Evolutionary conservation across 2,888 invertebrate species (phyloP), one percentile per base, ranked within the genome.

Genomic region (Osmoderma eremita): DNA sequence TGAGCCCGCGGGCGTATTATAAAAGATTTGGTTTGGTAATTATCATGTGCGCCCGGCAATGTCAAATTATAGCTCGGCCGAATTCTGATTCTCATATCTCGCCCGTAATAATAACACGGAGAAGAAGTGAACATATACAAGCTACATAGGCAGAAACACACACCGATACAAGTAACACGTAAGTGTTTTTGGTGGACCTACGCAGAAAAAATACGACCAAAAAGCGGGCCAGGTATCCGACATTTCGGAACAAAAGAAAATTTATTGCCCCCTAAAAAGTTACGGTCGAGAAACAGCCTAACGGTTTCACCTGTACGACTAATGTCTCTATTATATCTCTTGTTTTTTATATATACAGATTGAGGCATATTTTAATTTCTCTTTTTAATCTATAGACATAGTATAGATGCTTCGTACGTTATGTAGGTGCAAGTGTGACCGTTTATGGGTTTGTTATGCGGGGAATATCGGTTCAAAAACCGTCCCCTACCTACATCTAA

Each of bases 231-330:
- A 71, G 68, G 71, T 70, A 73, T 69, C 58, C 67, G 69, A 70
- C 70, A 69, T 71, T 70, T 70, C 70, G 63, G 69, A 30, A 65
- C 69, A 61, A 69, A 71, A 72, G 74, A 75, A 77, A 78, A 79
- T 80, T 79, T 79, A 80, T 79, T 78, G 72, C 71, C 56, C 72
- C 74, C 50, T 50, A 50, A 45, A 58, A 58, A 58, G 58, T 58
- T 58, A 58, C 58, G 58, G 58, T 58, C 45, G 45, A n/a, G n/a
- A 45, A 78, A 75, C 74, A 77, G 75, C 74, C 75, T 75, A 75
- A 77, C 78, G 76, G 78, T 76, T 65, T 56, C 45, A 58, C 58
- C 58, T 58, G 58, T 58, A 58, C 24, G 58, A 58, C 58, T 58
- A 58, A 58, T 58, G 45, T 58, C 58, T 58, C 45, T 58, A 58